Conservation (phyloP, 2,888 invertebrate species). For the Trichogramma dendrolimi region DNA sequence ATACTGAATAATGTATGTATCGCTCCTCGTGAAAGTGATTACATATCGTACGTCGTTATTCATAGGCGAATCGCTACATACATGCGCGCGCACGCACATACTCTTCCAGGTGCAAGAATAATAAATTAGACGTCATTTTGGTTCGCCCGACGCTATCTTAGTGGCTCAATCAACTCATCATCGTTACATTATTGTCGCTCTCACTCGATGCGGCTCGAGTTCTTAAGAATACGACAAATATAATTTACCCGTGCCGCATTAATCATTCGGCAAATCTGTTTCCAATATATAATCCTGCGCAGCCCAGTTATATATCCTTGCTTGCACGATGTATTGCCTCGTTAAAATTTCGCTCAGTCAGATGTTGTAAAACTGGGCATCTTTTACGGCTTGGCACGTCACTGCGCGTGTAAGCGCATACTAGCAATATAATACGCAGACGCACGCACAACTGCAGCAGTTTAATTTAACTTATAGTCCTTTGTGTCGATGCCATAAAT, state of each 20-base stretch:
- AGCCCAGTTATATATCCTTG: too few species aligned
- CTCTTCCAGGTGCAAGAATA: too few species aligned
- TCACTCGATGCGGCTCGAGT: neutral
- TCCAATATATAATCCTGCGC: too few species aligned
- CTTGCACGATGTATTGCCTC: conserved; percentile 45
- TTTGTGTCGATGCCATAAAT: conserved; percentile 30
- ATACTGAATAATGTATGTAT: too few species aligned
- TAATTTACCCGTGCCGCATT: neutral
- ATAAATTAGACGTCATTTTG: too few species aligned
- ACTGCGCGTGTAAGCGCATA: conserved; percentile 14
- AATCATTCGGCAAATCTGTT: neutral
- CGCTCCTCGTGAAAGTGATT: too few species aligned
- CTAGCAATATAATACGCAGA: conserved; percentile 28
- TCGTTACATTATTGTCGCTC: neutral
- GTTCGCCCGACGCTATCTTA: too few species aligned
- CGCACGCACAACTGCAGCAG: conserved; percentile 29
- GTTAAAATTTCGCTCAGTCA: conserved; percentile 50
- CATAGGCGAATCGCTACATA: too few species aligned
- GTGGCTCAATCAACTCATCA: neutral
- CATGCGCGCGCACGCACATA: too few species aligned
- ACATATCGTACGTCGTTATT: too few species aligned
- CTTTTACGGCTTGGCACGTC: conserved; percentile 31
- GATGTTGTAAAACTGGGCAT: conserved; percentile 47
- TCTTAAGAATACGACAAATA: neutral
- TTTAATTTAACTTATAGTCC: conserved; percentile 32